Percentiles rank a stretch among this genome's conserved stretches.
Conservation (phyloP, 2,888 invertebrate genomes). For the Melieria picta region DNA sequence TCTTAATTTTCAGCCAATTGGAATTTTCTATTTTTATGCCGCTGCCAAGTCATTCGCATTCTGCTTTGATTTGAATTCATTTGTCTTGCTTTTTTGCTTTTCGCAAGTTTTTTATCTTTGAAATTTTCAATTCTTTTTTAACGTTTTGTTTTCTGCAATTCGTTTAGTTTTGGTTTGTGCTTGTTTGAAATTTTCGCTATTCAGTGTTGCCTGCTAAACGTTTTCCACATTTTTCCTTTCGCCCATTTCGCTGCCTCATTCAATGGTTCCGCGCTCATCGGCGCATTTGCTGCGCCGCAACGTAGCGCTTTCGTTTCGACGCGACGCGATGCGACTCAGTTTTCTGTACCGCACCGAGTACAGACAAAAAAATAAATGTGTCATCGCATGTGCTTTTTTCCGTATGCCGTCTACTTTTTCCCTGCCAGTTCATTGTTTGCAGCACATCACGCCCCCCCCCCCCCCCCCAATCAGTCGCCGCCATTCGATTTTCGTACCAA, state of each 20-base stretch:
- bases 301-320: background rate
- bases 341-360: background rate
- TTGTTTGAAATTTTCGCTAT: background rate
- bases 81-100: background rate
- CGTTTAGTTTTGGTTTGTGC: background rate
- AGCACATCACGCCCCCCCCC: background rate
- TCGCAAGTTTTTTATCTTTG: background rate
- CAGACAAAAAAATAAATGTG: slow-evolving; percentile 13
- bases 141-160: background rate
- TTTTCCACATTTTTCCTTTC: no score
- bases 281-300: background rate
- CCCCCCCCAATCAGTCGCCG: no score
- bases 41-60: background rate
- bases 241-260: background rate
- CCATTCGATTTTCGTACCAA: no score
- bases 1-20: no score
- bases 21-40: background rate
- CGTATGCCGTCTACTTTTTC: background rate
- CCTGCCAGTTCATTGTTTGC: background rate
- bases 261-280: background rate
- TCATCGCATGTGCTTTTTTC: background rate
- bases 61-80: background rate
- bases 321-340: background rate
- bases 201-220: no score
- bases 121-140: background rate